Base-by-base conservation (phyloP, 1,140 invertebrate genomes). In the Armadillidium nasatum region DNA sequence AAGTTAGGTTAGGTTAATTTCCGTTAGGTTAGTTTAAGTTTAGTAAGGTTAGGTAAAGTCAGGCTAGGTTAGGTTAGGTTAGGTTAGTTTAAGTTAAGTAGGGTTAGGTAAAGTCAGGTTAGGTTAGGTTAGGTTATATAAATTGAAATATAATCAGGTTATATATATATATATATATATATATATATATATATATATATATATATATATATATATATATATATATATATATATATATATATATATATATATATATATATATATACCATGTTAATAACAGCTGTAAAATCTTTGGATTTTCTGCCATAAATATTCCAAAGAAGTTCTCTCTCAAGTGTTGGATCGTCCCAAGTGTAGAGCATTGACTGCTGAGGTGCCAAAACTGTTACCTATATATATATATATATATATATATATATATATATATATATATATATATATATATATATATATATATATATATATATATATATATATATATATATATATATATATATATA, bases 321-420 rank as follows among this genome's bases (percentile, higher is more conserved):
- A 0, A 94, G 85, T 73, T 88, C 87, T 74, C 92, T 86, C 33
- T 89, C 88, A 76, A 90, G 88, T 6, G 88, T 88, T 0, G 92
- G 92, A 85, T 94, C 92, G 83, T 94, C 93, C 93, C 93, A 94
- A 0, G 93, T 94, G 83, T 94, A 94, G 9, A 94, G 82, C 76
- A 93, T 85, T 60, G 90, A 90, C 82, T 94, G 91, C 82, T 90
- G 89, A 0, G 92, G 91, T 84, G 90, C 92, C 22, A 94, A 83
- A 15, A 94, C 83, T 0, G 90, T 91, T 19, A 93, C 91, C 84
- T 88, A 60, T 33, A 33, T 33, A 33, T 33, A 33, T 33, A 33
- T 33, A 33, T 33, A 33, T 33, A 33, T 33, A 33, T 33, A 33
- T 33, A 33, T 33, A 33, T 33, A 33, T 33, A 33, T 33, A 33